Conservation (phyloP, 2,888 invertebrate genomes). For the Ornithoptera priamus region DNA sequence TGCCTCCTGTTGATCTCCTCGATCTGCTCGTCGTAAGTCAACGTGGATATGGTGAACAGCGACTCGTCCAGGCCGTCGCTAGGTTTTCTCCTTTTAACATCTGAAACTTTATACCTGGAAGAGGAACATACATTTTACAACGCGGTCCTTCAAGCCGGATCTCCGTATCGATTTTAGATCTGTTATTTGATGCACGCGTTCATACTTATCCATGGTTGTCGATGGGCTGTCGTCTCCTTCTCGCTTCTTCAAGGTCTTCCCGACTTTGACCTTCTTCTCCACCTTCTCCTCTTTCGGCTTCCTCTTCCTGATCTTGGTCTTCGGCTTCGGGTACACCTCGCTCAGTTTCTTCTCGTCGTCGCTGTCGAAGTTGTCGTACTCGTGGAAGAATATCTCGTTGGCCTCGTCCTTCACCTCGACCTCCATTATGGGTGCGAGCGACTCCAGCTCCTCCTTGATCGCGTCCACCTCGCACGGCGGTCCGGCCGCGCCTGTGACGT, state of each 20-base stretch:
- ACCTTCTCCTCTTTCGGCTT: conserved; percentile 35
- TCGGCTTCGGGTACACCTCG: conserved; percentile 44
- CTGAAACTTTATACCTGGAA: conserved; percentile 57
- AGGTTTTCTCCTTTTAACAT: conserved; percentile 55
- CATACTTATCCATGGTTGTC: conserved; percentile 56
- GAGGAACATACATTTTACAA: too few relatives aligned
- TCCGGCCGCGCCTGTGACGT: conserved; percentile 2
- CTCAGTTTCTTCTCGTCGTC: conserved; percentile 56
- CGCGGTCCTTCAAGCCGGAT: too few relatives aligned
- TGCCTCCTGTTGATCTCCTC: conserved; percentile 58
- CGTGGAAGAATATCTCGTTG: conserved; percentile 57
- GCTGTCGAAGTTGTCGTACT: conserved; percentile 51
- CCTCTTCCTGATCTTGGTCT: conserved; percentile 33
- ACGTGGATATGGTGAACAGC: conserved; percentile 52
- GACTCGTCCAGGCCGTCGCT: conserved; percentile 57
- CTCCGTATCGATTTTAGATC: too few relatives aligned
- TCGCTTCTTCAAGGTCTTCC: conserved; percentile 31
- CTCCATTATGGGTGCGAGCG: conserved; percentile 35
- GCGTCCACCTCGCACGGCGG: conserved; percentile 4
- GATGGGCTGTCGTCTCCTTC: conserved; percentile 43
- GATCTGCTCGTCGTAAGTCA: conserved; percentile 65
- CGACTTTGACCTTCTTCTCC: conserved; percentile 36
- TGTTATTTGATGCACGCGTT: background rate
- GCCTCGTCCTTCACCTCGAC: conserved; percentile 49
- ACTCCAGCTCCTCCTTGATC: conserved; percentile 31